A percentile compares a stretch with the other conserved stretches of the same genome.
Conservation (phyloP, 2,797 vertebrate species). For the Enoplosus armatus region DNA sequence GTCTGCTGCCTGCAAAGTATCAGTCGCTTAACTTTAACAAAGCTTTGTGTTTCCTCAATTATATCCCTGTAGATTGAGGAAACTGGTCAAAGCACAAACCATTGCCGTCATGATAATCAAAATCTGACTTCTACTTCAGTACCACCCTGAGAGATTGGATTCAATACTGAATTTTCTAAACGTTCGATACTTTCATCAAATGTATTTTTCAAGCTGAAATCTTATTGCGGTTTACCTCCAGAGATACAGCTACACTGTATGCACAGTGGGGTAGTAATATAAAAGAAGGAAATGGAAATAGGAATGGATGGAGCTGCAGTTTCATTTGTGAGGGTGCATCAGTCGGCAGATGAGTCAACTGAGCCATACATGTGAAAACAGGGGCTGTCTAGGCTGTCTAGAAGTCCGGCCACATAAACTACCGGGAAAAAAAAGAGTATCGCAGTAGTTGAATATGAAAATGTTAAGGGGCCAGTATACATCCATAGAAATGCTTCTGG, state of each 20-base stretch:
- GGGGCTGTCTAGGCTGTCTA: slow-evolving; percentile 19
- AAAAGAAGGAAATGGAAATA: slow-evolving; percentile 16
- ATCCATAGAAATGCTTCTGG: neutral
- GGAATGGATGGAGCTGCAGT: slow-evolving; percentile 19
- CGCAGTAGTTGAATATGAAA: neutral
- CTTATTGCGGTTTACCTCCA: slow-evolving; percentile 5
- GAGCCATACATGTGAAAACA: slow-evolving; percentile 31
- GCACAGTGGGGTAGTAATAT: neutral
- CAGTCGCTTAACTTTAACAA: slow-evolving; percentile 19
- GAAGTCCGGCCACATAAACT: neutral
- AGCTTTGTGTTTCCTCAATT: neutral
- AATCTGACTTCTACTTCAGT: neutral
- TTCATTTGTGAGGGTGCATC: slow-evolving; percentile 38
- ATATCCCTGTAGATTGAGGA: neutral
- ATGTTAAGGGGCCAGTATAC: neutral
- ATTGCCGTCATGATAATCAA: neutral
- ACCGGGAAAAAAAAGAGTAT: neutral
- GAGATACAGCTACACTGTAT: neutral
- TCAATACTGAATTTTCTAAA: slow-evolving; percentile 13
- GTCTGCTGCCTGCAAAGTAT: slow-evolving; percentile 20
- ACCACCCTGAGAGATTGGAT: slow-evolving; percentile 6
- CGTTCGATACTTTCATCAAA: slow-evolving; percentile 23
- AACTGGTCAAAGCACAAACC: neutral
- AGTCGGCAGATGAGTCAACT: slow-evolving; percentile 29
- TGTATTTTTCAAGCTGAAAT: slow-evolving; percentile 25